A percentile compares a stretch with the other conserved stretches of the same genome.
Conservation (phyloP, 2,113 vertebrate genomes). For the Equus quagga region DNA sequence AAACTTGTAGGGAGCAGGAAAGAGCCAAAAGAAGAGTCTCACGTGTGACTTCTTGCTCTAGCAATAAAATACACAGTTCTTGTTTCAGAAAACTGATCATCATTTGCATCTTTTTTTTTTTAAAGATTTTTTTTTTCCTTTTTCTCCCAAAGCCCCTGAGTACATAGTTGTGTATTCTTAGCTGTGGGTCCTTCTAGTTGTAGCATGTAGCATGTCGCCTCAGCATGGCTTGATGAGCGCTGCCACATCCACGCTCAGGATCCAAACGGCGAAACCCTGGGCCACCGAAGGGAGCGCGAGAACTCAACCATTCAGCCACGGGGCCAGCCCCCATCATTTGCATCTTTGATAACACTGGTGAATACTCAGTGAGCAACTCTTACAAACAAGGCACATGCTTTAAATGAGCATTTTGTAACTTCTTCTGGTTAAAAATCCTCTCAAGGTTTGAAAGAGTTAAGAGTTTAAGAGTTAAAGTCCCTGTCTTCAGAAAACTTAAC, state of each 20-base stretch:
- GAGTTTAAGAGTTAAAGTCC: background rate
- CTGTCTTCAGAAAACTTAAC: background rate
- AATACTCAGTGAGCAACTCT: background rate
- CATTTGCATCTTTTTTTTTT: background rate
- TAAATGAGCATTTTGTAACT: background rate
- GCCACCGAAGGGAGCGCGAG: too few species aligned
- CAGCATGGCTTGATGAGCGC: too few species aligned
- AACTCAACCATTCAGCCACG: too few species aligned
- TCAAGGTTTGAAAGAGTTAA: background rate
- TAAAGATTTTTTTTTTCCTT: too few species aligned
- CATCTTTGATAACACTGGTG: background rate
- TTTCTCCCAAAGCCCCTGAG: too few species aligned
- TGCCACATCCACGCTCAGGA: too few species aligned
- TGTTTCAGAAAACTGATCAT: background rate
- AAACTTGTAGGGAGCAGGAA: background rate
- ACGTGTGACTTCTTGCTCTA: background rate
- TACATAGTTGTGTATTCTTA: too few species aligned
- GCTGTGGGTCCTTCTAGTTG: too few species aligned
- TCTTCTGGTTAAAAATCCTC: conserved; percentile 6
- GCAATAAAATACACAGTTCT: background rate
- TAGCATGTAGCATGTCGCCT: too few species aligned
- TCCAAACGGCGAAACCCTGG: too few species aligned
- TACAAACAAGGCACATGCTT: background rate
- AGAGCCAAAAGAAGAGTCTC: background rate
- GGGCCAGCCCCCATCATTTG: background rate